Evolutionary conservation across 2,888 invertebrate genomes (phyloP), one percentile per base, ranked within the genome.

Genomic region (Tachina lurida): DNA sequence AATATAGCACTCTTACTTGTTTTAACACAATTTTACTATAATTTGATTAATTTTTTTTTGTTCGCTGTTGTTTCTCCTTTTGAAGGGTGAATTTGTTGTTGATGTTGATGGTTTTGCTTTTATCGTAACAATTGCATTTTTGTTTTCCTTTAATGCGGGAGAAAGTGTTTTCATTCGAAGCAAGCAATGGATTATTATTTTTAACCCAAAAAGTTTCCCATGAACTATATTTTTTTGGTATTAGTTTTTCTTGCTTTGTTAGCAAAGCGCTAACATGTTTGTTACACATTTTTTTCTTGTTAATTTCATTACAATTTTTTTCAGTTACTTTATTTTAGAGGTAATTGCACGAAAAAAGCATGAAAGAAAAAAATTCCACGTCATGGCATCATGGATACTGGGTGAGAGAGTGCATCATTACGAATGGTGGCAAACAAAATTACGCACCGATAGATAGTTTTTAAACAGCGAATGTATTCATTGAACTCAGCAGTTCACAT

Each of bases 101-200:
- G n/a, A n/a, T n/a, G 71, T 58, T 71, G 49, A 15, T 81, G 52
- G 31, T 41, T 56, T 67, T 76, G 71, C 39, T 67, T 70, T 56
- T 71, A 78, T 73, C 77, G 70, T 41, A 79, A 79, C 70, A 76
- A 70, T 71, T 85, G 78, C 70, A 79, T 78, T 52, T 70, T 17
- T 47, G 62, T 54, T 52, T 47, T 31, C 4, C 15, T 67, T 47
- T 49, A 63, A 67, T 86, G 85, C 85, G 83, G 83, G 85, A 71
- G 85, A 86, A 86, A 86, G 85, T 83, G 71, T 79, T 79, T 71
- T 75, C 67, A 60, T 75, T 83, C 71, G 12, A 63, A 76, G 65
- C 63, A 4, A 83, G 63, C 76, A 82, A 43, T 41, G 19, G 49
- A 49, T 76, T 65, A 58, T 49, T 71, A 31, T 71, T 71, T 71